Base-by-base conservation (phyloP, 2,888 invertebrate genomes). In the Raillietiella orientalis region DNA sequence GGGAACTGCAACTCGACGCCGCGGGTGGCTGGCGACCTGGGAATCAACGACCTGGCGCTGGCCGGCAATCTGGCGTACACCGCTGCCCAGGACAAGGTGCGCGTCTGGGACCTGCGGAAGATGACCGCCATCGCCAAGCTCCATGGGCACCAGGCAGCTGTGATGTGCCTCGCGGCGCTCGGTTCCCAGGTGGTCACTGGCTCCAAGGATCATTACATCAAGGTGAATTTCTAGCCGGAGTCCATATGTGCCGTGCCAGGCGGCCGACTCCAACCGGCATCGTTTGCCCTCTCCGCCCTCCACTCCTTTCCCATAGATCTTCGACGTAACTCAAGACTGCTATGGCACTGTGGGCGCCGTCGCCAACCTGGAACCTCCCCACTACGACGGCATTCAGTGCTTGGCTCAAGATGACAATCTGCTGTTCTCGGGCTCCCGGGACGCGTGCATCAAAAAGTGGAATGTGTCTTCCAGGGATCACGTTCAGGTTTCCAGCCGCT, bases 341-440 rank as follows among this genome's bases (percentile, higher is more conserved):
- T 37, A 38, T 14, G 49, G 53, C n/a, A 53, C 59, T 35, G 46
- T 56, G 25, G 46, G 50, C 38, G 59, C 58, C 34, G 49, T 63
- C 16, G 55, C 60, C 28, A 59, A 64, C 36, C 49, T 71, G 29
- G 62, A 66, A 36, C 77, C 77, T 9, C 77, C 77, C 4, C 77
- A 77, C 49, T 77, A 77, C 45, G 77, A 77, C 45, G 77, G 75
- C 14, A 70, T 79, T 27, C 70, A 75, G 42, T 66, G 69, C 22
- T 51, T 77, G 24, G 61, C 66, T 16, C 50, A 67, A 26, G 46
- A 50, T 31, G 63, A 58, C 16, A 52, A 58, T 34, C 55, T 55
- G 10, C 51, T 77, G 12, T 77, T 71, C 53, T 70, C 69, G 39
- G 75, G 72, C 20, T 72, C 72, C 4, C 49, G 77, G 23, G 77